Evolutionary conservation across 1,140 invertebrate species (phyloP), one percentile per base, ranked within the genome.

Genomic region (Diprion similis): DNA sequence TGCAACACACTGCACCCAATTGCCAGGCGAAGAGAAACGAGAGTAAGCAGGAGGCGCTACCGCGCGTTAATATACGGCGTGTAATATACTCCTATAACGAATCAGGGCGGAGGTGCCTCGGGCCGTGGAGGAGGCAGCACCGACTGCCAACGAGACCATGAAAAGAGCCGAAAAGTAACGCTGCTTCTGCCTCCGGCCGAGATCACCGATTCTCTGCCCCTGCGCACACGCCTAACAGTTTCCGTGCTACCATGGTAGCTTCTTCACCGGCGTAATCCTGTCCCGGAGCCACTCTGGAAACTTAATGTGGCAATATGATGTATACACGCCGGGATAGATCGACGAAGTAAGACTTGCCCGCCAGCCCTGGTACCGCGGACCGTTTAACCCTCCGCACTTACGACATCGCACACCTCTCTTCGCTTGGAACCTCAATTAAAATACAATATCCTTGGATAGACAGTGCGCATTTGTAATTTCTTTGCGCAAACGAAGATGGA

Each of bases 241-340:
- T 68, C 9, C n/a, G 67, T 45, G 46, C 69, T 70, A 70, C 69
- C 46, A 48, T 19, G 46, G 69, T 70, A 70, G 69, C 46, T 13
- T 13, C 11, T 59, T 6, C 24, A 6, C 24, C 24, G 6, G 24
- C 69, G 10, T 13, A 37, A 8, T 17, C 19, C 19, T 47, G 46
- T 48, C 69, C 69, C 69, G 69, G 24, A 79, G 78, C 72, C 76
- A 83, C 78, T 59, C 51, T 15, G 11, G 78, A 77, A 37, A 74
- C 77, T 78, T 79, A 81, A 83, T 78, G 82, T 78, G 80, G 80
- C 77, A 76, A 80, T 78, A 81, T 83, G 79, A 83, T 81, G 80
- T 82, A 81, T 77, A 80, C 71, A 59, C 51, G 51, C 11, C 11
- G 51, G 51, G 51, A 37, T 37, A 37, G 24, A 59, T 59, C 51